Conservation (phyloP, 2,888 invertebrate species). For the Disparrhopalites patrizii region DNA sequence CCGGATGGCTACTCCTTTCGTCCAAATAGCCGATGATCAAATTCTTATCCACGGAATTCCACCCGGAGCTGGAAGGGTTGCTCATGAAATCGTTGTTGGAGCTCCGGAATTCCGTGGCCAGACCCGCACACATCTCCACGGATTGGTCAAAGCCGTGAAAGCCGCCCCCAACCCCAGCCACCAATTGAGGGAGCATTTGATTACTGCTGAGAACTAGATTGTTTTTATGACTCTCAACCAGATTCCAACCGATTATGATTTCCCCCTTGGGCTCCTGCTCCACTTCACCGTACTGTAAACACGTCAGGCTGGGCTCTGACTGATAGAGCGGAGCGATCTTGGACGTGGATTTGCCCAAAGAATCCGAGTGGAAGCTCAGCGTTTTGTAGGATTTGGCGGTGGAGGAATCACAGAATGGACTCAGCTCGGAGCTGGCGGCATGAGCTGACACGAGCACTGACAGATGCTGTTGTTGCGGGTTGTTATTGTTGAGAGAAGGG, state of each 20-base stretch:
- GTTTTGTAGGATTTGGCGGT: no score
- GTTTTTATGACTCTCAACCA: neutral
- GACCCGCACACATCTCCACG: constrained; percentile 23
- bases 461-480: no score
- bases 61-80: constrained; percentile 19
- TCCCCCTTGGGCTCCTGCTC: neutral
- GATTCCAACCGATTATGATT: neutral
- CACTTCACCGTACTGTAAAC: neutral
- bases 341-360: neutral
- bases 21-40: constrained; percentile 40
- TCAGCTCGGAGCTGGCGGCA: no score
- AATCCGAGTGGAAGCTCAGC: constrained; percentile 1
- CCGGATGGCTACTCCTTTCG: constrained; percentile 34
- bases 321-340: constrained; percentile 32
- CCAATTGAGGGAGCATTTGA: no score
- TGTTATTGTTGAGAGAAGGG: no score
- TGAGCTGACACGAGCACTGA: no score
- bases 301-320: constrained; percentile 41
- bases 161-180: no score
- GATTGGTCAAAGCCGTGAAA: constrained; percentile 29
- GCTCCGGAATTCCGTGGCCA: neutral
- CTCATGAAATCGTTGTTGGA: neutral
- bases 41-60: constrained; percentile 42
- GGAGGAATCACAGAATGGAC: no score
- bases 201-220: no score